Evolutionary conservation across 2,113 vertebrate species (phyloP), one percentile per base, ranked within the genome.

Genomic region (Aspiorhynchus laticeps): DNA sequence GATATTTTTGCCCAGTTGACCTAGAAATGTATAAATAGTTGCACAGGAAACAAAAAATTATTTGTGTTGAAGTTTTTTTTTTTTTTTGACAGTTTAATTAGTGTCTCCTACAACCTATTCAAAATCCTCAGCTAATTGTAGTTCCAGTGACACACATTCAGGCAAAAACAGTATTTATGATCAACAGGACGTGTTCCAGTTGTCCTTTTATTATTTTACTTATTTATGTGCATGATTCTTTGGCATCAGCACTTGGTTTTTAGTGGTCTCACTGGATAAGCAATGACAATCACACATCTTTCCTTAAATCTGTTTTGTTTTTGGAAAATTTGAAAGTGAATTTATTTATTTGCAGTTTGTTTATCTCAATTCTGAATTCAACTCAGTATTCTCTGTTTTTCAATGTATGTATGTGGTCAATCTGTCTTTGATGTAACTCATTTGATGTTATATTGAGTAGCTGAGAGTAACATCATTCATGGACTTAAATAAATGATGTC

Each of bases 81-180:
- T 85, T 86, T 87, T 83, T 84, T 85, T 81, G 59, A 87, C 36
- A 26, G 31, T 87, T 87, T 51, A 92, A 93, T 93, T 93, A 92
- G 90, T 92, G 89, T 92, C 88, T 69, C 41, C 87, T 90, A 56
- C 56, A 89, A 90, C 88, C 86, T 83, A 86, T 79, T 10, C 12
- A 19, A 8, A 90, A 89, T 91, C 88, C 88, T 89, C 71, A 69
- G 87, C 17, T 24, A 3, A 69, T 65, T 81, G 65, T 43, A 82
- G 38, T 4, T 67, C 26, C 26, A 28, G n/a, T 11, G 59, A 48
- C 17, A 48, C 38, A 85, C 86, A 84, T 85, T 59, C 10, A 59
- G 36, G 21, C 85, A 89, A 73, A 89, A 92, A 48, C 88, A 90
- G 69, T 94, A 94, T 94, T 95, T 95, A 95, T 94, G 88, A 88